Base-by-base conservation (phyloP, 2,888 invertebrate species). In the Epistrophe eligans region DNA sequence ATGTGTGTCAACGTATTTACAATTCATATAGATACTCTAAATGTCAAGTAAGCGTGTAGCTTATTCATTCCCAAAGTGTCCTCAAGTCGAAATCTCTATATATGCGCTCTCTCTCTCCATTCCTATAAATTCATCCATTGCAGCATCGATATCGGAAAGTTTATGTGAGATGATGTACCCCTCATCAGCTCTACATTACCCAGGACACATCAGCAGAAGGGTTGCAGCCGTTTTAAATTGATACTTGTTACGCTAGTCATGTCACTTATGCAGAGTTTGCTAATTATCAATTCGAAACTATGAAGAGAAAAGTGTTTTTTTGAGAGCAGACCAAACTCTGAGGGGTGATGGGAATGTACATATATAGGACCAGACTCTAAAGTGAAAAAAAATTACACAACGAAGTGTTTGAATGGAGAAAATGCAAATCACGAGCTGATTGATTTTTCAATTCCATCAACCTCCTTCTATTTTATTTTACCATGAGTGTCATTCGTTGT, bases 221-320 rank as follows among this genome's bases (percentile, higher is more conserved):
- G 83, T 87, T 85, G 79, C 57, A 77, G 19, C 66, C 71, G 64
- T 82, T 82, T 48, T n/a, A 83, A 87, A 87, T 79, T 76, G 87
- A 74, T 72, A 87, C 87, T 83, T 74, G 60, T 76, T 66, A 60
- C 83, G 79, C 74, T 72, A 66, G 79, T 79, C 82, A 79, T 83
- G 79, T 82, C 83, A 87, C 83, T 87, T 87, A 83, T 87, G 87
- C 87, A 83, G 83, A 87, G 87, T 83, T 87, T 79, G 83, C 87
- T 87, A 87, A 87, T 87, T 87, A 87, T 57, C 87, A 83, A 87
- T 87, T 67, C 87, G 60, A 76, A 67, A 58, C 48, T 72, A 62
- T 43, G 28, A 72, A 28, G 82, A 66, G 79, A 76, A 76, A 79
- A 67, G 67, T 67, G 82, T 77, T 73, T 74, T 70, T 66, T 15